phyloP scores from a whole-genome alignment of 2,113 vertebrate genomes.

The Rhinopithecus roxellana region DNA sequence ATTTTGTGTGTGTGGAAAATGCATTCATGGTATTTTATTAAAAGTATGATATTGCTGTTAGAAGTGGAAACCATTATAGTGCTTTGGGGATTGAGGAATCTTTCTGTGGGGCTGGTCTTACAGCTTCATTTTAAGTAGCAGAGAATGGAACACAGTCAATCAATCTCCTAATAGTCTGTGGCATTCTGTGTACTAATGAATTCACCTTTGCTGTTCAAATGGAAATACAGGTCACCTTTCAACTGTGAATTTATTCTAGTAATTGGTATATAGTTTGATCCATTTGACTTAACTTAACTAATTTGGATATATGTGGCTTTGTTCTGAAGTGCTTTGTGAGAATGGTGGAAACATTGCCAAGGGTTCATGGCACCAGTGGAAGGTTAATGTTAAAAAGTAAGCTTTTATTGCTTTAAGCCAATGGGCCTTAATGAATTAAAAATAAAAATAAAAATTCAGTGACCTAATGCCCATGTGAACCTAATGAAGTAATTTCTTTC shows the following conservation, averaged over 20 bases:
- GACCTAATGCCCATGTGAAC: neutral
- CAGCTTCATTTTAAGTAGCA: fast-evolving
- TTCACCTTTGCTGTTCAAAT: neutral
- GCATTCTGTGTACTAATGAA: fast-evolving
- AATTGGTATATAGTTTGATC: neutral
- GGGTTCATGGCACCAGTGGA: neutral
- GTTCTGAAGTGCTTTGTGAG: neutral
- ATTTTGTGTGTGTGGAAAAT: neutral
- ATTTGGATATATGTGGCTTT: neutral
- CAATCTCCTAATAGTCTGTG: fast-evolving
- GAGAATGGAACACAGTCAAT: fast-evolving
- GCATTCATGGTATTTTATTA: neutral
- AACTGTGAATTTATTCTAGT: neutral
- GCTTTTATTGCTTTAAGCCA: neutral
- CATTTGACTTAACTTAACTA: neutral
- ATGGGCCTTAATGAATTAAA: neutral
- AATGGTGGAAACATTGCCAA: neutral
- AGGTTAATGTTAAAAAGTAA: neutral
- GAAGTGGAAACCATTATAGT: fast-evolving
- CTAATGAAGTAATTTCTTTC: neutral
- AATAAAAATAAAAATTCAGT: neutral
- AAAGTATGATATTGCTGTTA: fast-evolving
- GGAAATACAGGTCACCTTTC: neutral
- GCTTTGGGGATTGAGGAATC: neutral
- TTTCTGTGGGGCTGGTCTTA: fast-evolving